Percentiles rank a stretch among this genome's conserved stretches.
Evolutionary conservation across 2,797 vertebrate genomes (phyloP).

Genomic region (Neosilurus hyrtlii): DNA sequence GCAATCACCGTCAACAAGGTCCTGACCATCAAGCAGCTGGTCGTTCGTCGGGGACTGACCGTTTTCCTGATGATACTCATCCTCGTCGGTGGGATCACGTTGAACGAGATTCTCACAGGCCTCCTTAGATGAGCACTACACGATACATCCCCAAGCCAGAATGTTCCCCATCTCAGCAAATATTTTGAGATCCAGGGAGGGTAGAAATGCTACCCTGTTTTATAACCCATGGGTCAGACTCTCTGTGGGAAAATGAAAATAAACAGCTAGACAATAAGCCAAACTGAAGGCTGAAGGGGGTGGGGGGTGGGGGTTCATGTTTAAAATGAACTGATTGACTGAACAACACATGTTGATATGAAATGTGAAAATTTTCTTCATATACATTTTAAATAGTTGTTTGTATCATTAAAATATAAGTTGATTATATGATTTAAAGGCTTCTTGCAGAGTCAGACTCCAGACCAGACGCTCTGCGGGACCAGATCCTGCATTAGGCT

Average conservation of each 20-base stretch:
- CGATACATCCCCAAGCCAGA: neutral
- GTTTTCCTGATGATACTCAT: constrained; percentile 65
- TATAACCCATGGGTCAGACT: constrained; percentile 21
- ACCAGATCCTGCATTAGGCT: neutral
- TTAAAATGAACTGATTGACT: constrained; percentile 10
- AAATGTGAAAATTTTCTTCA: neutral
- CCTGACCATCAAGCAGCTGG: constrained; percentile 66
- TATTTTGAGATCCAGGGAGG: constrained; percentile 25
- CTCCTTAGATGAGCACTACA: constrained; percentile 52
- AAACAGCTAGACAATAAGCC: constrained; percentile 3
- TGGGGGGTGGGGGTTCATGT: neutral
- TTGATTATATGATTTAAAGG: neutral
- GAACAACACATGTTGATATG: neutral
- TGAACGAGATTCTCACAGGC: constrained; percentile 62
- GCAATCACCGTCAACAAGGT: neutral
- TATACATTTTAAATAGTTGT: neutral
- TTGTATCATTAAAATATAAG: neutral
- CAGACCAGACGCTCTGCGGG: neutral
- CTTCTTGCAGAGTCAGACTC: neutral
- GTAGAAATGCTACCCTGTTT: constrained; percentile 35
- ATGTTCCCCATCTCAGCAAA: constrained; percentile 28
- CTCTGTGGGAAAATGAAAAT: constrained; percentile 28
- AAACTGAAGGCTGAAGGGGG: neutral
- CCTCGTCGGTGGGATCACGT: constrained; percentile 63
- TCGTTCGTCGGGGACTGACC: constrained; percentile 62